Conservation (phyloP, 2,113 vertebrate species). For the Cavia porcellus region DNA sequence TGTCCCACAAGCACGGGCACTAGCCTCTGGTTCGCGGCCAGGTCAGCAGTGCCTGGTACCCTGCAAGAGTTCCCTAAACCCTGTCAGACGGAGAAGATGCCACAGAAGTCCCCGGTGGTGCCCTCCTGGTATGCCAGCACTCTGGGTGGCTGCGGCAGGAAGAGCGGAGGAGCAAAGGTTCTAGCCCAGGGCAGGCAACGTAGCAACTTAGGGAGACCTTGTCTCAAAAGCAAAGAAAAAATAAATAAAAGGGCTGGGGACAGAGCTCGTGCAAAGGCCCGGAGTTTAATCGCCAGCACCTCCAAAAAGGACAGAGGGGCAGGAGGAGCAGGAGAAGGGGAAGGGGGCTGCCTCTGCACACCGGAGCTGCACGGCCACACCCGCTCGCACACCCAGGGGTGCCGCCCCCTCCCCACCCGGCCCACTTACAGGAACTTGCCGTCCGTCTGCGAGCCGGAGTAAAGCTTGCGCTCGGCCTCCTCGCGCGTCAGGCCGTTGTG, state of each 20-base stretch:
- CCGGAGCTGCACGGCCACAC: not conserved
- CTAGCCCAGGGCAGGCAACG: not conserved
- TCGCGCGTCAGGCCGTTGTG: conserved; percentile 90
- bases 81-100: not conserved
- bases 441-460: conserved; percentile 93
- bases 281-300: no score
- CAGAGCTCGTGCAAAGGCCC: not conserved
- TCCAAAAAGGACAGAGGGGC: not conserved
- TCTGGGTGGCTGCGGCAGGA: not conserved
- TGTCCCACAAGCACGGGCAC: not conserved
- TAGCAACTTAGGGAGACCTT: not conserved
- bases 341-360: not conserved
- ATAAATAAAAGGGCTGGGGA: not conserved
- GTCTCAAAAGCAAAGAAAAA: not conserved
- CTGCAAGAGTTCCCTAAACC: not conserved
- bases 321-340: not conserved
- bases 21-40: not conserved
- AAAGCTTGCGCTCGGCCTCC: conserved; percentile 94
- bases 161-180: not conserved
- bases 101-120: not conserved
- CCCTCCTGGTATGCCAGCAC: not conserved
- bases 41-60: not conserved
- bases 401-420: not conserved
- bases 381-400: not conserved
- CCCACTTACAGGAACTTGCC: conserved; percentile 96